Conservation (phyloP, 2,797 vertebrate species). For the Anableps anableps region DNA sequence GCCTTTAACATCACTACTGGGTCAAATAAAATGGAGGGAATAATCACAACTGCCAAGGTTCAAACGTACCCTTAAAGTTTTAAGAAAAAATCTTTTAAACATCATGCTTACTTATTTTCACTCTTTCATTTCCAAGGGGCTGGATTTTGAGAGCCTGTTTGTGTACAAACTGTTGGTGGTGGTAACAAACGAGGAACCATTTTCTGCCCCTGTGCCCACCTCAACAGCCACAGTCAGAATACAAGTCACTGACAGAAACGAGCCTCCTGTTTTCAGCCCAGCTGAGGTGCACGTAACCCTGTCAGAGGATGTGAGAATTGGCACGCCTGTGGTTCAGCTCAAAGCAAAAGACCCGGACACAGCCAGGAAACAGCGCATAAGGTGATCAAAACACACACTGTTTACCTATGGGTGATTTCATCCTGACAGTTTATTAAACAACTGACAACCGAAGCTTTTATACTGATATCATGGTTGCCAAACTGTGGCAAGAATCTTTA, state of each 20-base stretch:
- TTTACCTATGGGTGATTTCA: background rate
- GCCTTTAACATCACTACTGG: slow-evolving; percentile 80
- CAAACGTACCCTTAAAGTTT: background rate
- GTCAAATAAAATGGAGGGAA: slow-evolving; percentile 81
- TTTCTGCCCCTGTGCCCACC: slow-evolving; percentile 65
- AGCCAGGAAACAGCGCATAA: slow-evolving; percentile 75
- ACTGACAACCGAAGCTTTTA: no score
- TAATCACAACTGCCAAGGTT: slow-evolving; percentile 84
- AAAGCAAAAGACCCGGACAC: slow-evolving; percentile 83
- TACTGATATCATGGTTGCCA: no score
- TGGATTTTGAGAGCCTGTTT: slow-evolving; percentile 84
- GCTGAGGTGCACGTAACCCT: slow-evolving; percentile 34
- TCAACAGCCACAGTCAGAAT: slow-evolving; percentile 83
- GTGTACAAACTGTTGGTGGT: slow-evolving; percentile 76
- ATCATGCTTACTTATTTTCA: background rate
- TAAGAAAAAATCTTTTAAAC: background rate
- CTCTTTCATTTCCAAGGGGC: slow-evolving; percentile 65
- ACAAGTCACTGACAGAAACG: slow-evolving; percentile 82
- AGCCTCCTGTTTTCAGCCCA: slow-evolving; percentile 82
- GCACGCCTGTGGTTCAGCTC: slow-evolving; percentile 65
- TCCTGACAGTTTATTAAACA: background rate
- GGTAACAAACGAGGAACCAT: slow-evolving; percentile 81
- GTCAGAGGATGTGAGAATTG: slow-evolving; percentile 66
- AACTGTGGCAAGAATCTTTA: no score
- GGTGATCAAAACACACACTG: slow-evolving; percentile 61